phyloP scores from a whole-genome alignment of 2,888 invertebrate species.

The Epinotia brunnichana region DNA sequence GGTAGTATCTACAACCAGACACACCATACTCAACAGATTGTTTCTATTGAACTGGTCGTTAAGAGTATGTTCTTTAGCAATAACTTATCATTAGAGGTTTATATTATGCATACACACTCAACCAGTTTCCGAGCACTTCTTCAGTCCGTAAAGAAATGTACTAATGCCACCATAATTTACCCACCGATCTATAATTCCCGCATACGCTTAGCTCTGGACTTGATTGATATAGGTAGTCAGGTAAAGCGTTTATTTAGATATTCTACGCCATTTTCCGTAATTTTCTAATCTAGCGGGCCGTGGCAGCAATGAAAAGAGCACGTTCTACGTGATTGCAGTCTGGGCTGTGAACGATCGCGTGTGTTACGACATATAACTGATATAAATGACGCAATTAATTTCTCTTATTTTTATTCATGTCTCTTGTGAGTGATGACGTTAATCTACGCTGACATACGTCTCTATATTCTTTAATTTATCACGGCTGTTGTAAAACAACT shows the following conservation, averaged over 20 bases:
- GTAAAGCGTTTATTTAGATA: constrained; percentile 39
- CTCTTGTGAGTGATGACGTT: constrained; percentile 33
- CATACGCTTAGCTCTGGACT: constrained; percentile 16
- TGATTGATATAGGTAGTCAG: constrained; percentile 35
- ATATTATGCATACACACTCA: constrained; percentile 19
- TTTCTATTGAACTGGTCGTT: not conserved
- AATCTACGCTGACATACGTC: constrained; percentile 35
- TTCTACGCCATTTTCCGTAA: constrained; percentile 57
- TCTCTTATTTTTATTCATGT: constrained; percentile 36
- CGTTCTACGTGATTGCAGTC: constrained; percentile 59
- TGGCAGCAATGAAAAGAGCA: constrained; percentile 64
- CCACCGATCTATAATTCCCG: constrained; percentile 20
- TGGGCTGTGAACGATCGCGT: constrained; percentile 58
- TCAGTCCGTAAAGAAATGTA: constrained; percentile 20
- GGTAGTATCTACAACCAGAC: not conserved
- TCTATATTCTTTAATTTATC: constrained; percentile 26
- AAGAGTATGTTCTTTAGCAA: constrained; percentile 18
- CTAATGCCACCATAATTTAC: constrained; percentile 21
- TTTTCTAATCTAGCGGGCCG: constrained; percentile 63
- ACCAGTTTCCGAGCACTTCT: constrained; percentile 25
- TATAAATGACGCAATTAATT: constrained; percentile 39
- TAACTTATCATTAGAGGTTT: constrained; percentile 22
- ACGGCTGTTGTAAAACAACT: constrained; percentile 1
- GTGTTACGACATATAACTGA: constrained; percentile 58
- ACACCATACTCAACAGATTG: not conserved